phyloP scores from a whole-genome alignment of 2,888 invertebrate species.

The Oconnorella tubifera region DNA sequence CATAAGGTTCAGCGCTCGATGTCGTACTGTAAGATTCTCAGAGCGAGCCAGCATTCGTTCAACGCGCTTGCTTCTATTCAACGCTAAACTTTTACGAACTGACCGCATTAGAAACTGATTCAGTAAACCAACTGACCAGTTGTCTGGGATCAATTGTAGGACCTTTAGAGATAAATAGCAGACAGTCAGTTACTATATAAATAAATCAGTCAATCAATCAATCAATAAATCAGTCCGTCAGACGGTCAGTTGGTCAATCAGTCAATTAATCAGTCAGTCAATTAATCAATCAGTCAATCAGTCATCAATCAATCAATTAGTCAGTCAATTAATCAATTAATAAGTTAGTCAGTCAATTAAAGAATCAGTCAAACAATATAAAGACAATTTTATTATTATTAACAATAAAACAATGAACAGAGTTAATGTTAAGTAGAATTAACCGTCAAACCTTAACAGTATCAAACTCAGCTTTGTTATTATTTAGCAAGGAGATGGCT shows the following conservation, averaged over 20 bases:
- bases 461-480: slow-evolving; percentile 58
- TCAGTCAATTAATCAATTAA: neutral
- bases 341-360: slow-evolving; percentile 1
- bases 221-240: neutral
- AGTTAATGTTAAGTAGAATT: too few relatives aligned
- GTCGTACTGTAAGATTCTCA: slow-evolving; percentile 54
- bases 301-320: neutral
- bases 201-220: neutral
- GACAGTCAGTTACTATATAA: too few relatives aligned
- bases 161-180: too few relatives aligned
- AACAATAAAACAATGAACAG: too few relatives aligned
- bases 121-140: slow-evolving; percentile 57
- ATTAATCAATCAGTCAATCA: neutral
- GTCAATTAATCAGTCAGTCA: neutral
- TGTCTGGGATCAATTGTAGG: slow-evolving; percentile 56
- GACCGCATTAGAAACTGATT: slow-evolving; percentile 56
- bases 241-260: neutral
- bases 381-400: neutral
- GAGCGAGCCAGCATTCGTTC: slow-evolving; percentile 56
- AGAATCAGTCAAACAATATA: neutral
- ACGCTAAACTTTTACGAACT: slow-evolving; percentile 54
- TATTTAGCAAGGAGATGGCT: slow-evolving; percentile 57
- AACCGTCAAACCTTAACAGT: slow-evolving; percentile 54
- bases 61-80: slow-evolving; percentile 50
- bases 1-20: slow-evolving; percentile 48